phyloP scores from a whole-genome alignment of 2,888 invertebrate species.

The Thymelicus lineola region DNA sequence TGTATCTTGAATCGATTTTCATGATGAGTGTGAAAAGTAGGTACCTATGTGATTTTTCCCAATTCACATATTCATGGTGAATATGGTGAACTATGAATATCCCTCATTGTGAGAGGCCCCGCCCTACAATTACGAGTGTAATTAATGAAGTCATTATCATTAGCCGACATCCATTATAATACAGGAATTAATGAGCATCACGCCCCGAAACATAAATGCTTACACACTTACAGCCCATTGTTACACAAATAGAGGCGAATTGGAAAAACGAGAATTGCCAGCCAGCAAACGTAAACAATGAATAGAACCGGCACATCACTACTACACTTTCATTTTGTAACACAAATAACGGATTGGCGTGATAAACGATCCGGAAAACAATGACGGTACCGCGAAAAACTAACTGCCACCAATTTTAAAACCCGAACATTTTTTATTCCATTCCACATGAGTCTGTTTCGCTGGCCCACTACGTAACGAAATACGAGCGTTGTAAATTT shows the following conservation, averaged over 20 bases:
- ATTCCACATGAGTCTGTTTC: slow-evolving; percentile 1
- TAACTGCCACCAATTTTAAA: slow-evolving; percentile 18
- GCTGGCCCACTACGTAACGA: not conserved
- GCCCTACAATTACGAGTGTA: too few relatives aligned
- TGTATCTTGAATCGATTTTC: too few relatives aligned
- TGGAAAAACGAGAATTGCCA: slow-evolving; percentile 5
- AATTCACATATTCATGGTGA: too few relatives aligned
- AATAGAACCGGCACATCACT: slow-evolving; percentile 1
- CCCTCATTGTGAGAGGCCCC: too few relatives aligned
- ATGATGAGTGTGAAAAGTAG: too few relatives aligned
- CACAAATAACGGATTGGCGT: slow-evolving; percentile 25
- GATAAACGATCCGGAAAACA: slow-evolving; percentile 30
- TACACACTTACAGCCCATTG: too few relatives aligned
- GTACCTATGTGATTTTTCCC: too few relatives aligned
- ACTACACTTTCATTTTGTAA: slow-evolving; percentile 9
- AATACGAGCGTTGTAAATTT: not conserved
- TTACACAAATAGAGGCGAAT: slow-evolving; percentile 12
- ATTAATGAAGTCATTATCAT: too few relatives aligned
- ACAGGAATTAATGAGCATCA: too few relatives aligned
- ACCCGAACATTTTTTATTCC: slow-evolving; percentile 12
- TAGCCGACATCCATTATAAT: too few relatives aligned
- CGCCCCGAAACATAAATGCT: too few relatives aligned
- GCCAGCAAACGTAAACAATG: slow-evolving; percentile 6
- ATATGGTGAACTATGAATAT: too few relatives aligned
- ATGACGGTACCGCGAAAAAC: slow-evolving; percentile 18